These are phyloP conservation scores for Axis porcinus DNA, from an alignment of 2,113 vertebrate genomes.

Conservation along the genomic window DNA sequence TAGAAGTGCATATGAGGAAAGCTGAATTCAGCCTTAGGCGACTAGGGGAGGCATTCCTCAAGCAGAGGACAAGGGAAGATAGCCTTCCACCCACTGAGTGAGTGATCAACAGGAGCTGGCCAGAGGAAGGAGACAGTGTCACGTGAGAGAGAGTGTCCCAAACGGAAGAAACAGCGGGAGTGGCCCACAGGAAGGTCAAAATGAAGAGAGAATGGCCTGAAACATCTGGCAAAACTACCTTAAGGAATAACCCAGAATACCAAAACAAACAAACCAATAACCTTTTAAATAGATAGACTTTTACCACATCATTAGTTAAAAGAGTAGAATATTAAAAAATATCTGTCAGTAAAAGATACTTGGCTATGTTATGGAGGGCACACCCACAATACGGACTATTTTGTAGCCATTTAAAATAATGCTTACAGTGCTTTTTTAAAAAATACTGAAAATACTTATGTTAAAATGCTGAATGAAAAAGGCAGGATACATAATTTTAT, in stretches of 20 bases:
- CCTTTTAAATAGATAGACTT: neutral
- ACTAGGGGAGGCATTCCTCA: neutral
- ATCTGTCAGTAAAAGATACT: neutral
- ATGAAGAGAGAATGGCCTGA: neutral
- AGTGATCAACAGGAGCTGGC: neutral
- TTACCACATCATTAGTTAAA: neutral
- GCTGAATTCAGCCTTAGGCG: neutral
- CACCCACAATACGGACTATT: neutral
- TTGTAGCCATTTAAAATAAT: neutral
- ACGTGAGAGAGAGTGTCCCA: neutral
- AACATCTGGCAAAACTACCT: neutral
- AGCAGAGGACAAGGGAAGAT: neutral
- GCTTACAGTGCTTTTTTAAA: neutral
- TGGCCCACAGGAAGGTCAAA: neutral
- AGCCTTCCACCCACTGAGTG: neutral
- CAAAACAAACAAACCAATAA: neutral
- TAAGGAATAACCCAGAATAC: neutral
- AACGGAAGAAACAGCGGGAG: neutral
- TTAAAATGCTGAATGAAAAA: conserved; percentile 6
- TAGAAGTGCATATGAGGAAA: neutral
- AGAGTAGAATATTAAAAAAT: neutral
- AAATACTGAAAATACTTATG: neutral
- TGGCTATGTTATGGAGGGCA: neutral
- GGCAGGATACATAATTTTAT: neutral
- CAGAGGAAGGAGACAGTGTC: neutral